Evolutionary conservation across 2,888 invertebrate genomes (phyloP).

Genomic region (Eilema sororculum): DNA sequence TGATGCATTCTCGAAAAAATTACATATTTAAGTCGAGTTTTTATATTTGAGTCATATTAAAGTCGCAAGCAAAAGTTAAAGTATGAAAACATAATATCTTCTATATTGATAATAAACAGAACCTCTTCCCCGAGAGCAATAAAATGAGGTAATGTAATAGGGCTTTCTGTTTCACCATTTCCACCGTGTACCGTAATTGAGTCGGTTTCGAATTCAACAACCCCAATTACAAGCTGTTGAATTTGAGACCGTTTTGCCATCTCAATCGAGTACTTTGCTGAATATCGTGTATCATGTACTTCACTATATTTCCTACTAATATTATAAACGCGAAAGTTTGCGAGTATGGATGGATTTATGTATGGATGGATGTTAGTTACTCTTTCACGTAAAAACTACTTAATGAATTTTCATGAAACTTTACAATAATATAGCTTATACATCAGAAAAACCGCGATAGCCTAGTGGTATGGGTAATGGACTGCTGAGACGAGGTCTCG

Average conservation of each 20-base stretch:
- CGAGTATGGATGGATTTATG: too few relatives aligned
- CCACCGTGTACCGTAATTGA: neutral
- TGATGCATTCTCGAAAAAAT: too few relatives aligned
- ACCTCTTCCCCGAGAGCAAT: neutral
- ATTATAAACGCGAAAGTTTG: too few relatives aligned
- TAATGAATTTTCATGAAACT: too few relatives aligned
- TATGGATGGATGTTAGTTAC: too few relatives aligned
- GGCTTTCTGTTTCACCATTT: neutral
- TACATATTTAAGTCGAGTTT: neutral
- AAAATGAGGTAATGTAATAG: neutral
- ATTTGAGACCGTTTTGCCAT: constrained; percentile 5
- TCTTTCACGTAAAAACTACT: too few relatives aligned
- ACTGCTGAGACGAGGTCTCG: too few relatives aligned
- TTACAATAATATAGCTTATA: too few relatives aligned
- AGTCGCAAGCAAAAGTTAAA: neutral
- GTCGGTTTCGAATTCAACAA: neutral
- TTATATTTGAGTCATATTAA: neutral
- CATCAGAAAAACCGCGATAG: too few relatives aligned
- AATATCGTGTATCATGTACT: neutral
- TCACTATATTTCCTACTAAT: too few relatives aligned
- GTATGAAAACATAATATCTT: neutral
- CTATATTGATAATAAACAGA: neutral
- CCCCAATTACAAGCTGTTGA: constrained; percentile 3
- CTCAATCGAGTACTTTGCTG: neutral
- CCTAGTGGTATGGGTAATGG: too few relatives aligned